A percentile compares a stretch with the other conserved stretches of the same genome.
These are phyloP conservation scores for Hymenochirus boettgeri DNA, from an alignment of 2,113 vertebrate genomes.

Conservation along the genomic window DNA sequence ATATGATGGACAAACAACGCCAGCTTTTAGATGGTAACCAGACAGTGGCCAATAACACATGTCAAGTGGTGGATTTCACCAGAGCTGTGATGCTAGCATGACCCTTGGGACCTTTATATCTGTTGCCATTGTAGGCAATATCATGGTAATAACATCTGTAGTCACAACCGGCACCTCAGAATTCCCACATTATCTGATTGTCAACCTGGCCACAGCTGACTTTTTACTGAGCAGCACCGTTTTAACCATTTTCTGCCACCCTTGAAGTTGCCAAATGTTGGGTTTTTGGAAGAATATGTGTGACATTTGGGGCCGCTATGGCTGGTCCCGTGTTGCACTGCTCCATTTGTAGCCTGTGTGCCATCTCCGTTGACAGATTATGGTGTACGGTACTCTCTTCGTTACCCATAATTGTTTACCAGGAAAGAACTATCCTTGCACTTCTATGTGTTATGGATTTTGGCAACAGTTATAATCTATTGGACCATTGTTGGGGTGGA, in stretches of 20 bases:
- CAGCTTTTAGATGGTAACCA: conserved; percentile 59
- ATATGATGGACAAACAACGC: conserved; percentile 54
- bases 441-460: conserved; percentile 83
- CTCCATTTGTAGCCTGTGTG: conserved; percentile 94
- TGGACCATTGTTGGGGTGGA: conserved; percentile 94
- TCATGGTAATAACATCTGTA: conserved; percentile 91
- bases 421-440: conserved; percentile 84
- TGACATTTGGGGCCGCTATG: conserved; percentile 94
- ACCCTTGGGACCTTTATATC: conserved; percentile 90
- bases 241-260: conserved; percentile 85
- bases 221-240: conserved; percentile 89
- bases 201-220: conserved; percentile 94
- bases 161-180: conserved; percentile 92
- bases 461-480: conserved; percentile 91
- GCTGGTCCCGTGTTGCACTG: conserved; percentile 95
- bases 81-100: conserved; percentile 79
- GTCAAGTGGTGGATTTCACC: conserved; percentile 65
- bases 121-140: conserved; percentile 91
- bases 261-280: conserved; percentile 85
- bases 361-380: conserved; percentile 96
- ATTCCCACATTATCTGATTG: conserved; percentile 93
- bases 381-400: conserved; percentile 88
- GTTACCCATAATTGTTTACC: conserved; percentile 87
- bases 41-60: conserved; percentile 60
- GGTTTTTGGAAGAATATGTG: conserved; percentile 90